Base-by-base conservation (phyloP, 1,140 invertebrate genomes). In the Lucilia cuprina region DNA sequence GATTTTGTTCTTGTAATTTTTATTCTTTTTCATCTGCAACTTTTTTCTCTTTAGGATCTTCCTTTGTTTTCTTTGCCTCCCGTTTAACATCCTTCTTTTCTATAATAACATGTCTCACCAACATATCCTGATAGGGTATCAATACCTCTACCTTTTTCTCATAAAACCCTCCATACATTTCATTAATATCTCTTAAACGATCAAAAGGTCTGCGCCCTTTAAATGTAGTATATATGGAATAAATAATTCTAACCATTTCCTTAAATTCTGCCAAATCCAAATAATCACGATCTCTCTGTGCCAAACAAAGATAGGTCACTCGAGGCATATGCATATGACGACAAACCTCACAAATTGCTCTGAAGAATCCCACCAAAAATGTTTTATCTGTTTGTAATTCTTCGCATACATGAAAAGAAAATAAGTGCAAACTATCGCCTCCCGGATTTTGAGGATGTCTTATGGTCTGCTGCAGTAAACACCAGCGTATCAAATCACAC, bases 241-340 rank as follows among this genome's bases (percentile, higher is more conserved):
- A 85, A 5, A 85, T 60, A 34, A 83, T 34, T 9, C 74, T 34
- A 13, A 30, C n/a, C 7, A 85, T n/a, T 65, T 19, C 25, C 7
- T 47, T 13, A 74, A 78, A 85, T 19, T 50, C 74, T 8, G 9
- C 5, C 0, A 12, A 49, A 19, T 85, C 25, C 13, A 77, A 49
- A 25, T 25, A 1, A 2, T 17, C 41, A 25, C 75, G 82, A 17
- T 85, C 74, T 17, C 21, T n/a, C 17, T 41, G 13, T 0, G 17
- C 19, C 5, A 77, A 25, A 30, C n/a, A 82, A 3, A 85, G 30
- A 74, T 55, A 83, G 0, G 82, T 65, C 9, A 85, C 84, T 12
- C 55, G 49, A 14, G 74, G 82, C 84, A 85, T 83, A 25, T 35
- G 34, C 84, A 83, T 78, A 34, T 85, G 82, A 14, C 82, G 82